Base-by-base conservation (phyloP, 2,113 vertebrate genomes). In the Esox niger region DNA sequence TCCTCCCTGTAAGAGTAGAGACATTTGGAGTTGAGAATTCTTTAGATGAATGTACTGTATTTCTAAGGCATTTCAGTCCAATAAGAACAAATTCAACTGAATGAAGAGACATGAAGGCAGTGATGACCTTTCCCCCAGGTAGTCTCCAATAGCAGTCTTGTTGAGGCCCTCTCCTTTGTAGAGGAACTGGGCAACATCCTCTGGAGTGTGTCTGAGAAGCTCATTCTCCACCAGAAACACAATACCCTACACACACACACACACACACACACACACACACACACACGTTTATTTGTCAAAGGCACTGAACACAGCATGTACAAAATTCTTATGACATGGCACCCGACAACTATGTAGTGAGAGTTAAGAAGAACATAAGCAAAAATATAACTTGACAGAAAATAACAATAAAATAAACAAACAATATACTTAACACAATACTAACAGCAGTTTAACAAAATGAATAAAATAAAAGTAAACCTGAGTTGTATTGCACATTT, bases 131-230 rank as follows among this genome's bases (percentile, higher is more conserved):
- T 96, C 95, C 32, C 95, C 95, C 10, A 96, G 88, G 78, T 96
- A 96, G 82, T 96, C 95, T 63, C 95, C 95, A 1, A 96, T 96
- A 31, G 95, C 95, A 0, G 95, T 96, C 88, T 96, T 96, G 87
- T 96, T 96, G 78, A 96, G 93, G 32, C 95, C 95, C 75, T 96
- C 95, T 30, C 95, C 95, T 87, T 96, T 96, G 87, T 95, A 96
- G 8, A 96, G 88, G 79, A 96, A 96, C 75, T 95, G 94, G 67
- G 95, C 90, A 0, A 96, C 92, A 62, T 96, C 95, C 76, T 96
- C 95, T 0, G 91, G 62, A 5, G 93, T 95, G 84, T 94, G 92
- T 77, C 92, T 90, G 25, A 96, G 89, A 56, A 96, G 86, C 67
- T 96, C 95, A 0, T 95, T 95, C 73, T 95, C 94, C 78, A 95